Evolutionary conservation across 2,797 vertebrate species (phyloP).

Genomic region (Steatocranus sp.): DNA sequence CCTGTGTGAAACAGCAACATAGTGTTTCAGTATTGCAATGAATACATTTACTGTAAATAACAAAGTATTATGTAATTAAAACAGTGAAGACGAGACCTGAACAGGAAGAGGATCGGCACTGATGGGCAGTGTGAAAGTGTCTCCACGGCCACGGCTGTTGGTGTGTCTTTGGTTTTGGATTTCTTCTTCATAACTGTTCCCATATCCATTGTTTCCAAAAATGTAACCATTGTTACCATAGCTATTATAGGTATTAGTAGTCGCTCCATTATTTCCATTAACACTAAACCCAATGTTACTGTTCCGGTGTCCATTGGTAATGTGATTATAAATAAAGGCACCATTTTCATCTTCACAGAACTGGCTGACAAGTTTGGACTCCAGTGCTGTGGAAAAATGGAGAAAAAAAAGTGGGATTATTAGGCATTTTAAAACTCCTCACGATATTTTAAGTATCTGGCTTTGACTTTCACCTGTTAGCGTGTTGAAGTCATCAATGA

Average conservation of each 20-base stretch:
- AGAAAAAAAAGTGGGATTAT: background rate
- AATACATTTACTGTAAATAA: background rate
- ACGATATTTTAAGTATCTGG: background rate
- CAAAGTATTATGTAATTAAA: background rate
- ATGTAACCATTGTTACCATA: constrained; percentile 23
- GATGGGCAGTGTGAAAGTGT: constrained; percentile 66
- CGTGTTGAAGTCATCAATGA: constrained; percentile 90
- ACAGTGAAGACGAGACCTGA: constrained; percentile 51
- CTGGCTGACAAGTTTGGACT: constrained; percentile 86
- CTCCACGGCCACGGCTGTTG: constrained; percentile 53
- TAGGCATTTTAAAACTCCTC: background rate
- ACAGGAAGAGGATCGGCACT: constrained; percentile 63
- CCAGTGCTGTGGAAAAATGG: constrained; percentile 73
- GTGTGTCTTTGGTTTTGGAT: constrained; percentile 34
- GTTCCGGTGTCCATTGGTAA: constrained; percentile 71
- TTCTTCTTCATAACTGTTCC: constrained; percentile 40
- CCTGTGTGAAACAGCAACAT: constrained; percentile 34
- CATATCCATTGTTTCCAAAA: constrained; percentile 24
- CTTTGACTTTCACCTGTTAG: constrained; percentile 77
- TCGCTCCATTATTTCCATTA: constrained; percentile 47
- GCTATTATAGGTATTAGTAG: constrained; percentile 36
- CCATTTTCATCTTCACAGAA: constrained; percentile 94
- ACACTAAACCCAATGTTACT: constrained; percentile 54
- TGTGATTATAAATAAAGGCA: constrained; percentile 80
- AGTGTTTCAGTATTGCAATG: background rate